Base-by-base conservation (phyloP, 2,797 vertebrate genomes). In the Alauda arvensis region DNA sequence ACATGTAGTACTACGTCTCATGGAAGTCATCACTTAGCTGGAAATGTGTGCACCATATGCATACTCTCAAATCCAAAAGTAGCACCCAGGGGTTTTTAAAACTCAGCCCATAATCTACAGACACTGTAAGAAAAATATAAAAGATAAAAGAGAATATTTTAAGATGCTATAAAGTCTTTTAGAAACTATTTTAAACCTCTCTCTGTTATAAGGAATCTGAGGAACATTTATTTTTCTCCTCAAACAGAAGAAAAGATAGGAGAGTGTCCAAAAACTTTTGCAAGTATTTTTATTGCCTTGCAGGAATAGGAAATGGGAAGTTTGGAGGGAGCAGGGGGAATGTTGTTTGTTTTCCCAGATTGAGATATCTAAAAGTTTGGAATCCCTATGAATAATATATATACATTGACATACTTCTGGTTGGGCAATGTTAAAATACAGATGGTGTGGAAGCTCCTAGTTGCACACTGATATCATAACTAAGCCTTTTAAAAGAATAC, bases 81-180 rank as follows among this genome's bases (percentile, higher is more conserved):
- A 95, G 94, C 96, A 97, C 96, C 92, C 96, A 96, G 96, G 95
- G 95, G 96, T 96, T 96, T 97, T 96, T 94, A 92, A 94, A 96
- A 95, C 95, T 97, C 95, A 95, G 92, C 88, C 68, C 90, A 94
- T 95, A 96, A 95, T 94, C 95, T 95, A 72, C 96, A 96, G 94
- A 95, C 94, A 80, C 83, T 92, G 81, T 93, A 93, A 93, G 95
- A 96, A 96, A 96, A 96, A 93, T 95, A 95, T 94, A 94, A 96
- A 96, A 97, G 96, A 97, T 96, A 96, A 97, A 97, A 97, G 96
- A 78, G 83, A 90, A 70, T 95, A 95, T 95, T 96, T 96, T 96
- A 95, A 96, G 94, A 96, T 94, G 92, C 93, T 83, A 92, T 96
- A 94, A 97, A 96, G 92, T 94, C 81, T 92, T 95, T 96, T 96